Evolutionary conservation across 2,888 invertebrate genomes (phyloP).

Genomic region (Macrosoma leucophasiata): DNA sequence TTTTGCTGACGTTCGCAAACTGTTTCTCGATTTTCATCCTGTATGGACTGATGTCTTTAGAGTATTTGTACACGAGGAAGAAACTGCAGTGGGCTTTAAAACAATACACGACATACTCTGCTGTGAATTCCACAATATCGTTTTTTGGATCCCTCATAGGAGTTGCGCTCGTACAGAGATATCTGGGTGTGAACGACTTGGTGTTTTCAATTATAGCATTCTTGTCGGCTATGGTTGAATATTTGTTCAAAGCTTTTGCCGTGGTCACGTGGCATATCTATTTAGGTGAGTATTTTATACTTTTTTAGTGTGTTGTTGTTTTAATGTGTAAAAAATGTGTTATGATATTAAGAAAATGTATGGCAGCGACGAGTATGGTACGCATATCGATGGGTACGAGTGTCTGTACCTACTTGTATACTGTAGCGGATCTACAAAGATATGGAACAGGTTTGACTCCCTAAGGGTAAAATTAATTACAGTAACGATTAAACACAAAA

Average conservation of each 20-base stretch:
- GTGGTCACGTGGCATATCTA: constrained; percentile 65
- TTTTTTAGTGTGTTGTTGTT: no score
- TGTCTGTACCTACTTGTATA: no score
- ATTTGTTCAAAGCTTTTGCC: constrained; percentile 51
- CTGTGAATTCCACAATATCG: constrained; percentile 62
- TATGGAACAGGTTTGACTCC: no score
- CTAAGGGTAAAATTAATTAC: no score
- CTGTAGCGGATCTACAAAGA: no score
- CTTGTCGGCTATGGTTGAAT: constrained; percentile 42
- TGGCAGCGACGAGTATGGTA: no score
- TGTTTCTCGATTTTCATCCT: constrained; percentile 48
- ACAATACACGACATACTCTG: constrained; percentile 76
- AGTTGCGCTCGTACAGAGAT: constrained; percentile 72
- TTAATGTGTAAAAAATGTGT: no score
- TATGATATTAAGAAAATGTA: no score
- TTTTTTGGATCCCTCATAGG: constrained; percentile 76
- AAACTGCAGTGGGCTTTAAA: constrained; percentile 80
- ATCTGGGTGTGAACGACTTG: constrained; percentile 57
- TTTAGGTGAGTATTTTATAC: constrained; percentile 61
- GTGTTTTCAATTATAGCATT: constrained; percentile 50
- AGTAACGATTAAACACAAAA: no score
- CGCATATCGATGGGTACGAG: no score
- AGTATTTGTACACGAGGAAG: constrained; percentile 78
- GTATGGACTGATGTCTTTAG: constrained; percentile 69
- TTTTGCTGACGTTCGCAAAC: constrained; percentile 56